Conservation (phyloP, 2,888 invertebrate species). For the Cheilosia vulpina region DNA sequence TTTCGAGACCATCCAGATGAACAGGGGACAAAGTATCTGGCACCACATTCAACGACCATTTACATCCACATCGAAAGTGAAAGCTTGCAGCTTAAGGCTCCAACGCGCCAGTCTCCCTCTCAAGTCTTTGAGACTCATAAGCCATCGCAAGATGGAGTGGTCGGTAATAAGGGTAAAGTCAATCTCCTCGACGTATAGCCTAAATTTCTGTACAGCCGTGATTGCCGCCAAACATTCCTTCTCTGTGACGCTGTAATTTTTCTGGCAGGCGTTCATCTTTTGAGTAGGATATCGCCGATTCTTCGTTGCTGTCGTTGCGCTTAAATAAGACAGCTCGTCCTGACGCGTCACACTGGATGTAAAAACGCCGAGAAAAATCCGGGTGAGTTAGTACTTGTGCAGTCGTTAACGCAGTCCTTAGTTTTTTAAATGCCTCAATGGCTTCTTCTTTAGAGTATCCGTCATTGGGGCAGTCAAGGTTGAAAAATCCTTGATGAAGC, state of each 20-base stretch:
- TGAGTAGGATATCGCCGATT: neutral
- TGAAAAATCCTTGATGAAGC: conserved; percentile 5
- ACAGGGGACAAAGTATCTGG: no score
- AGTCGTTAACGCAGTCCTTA: conserved; percentile 44
- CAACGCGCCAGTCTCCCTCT: no score
- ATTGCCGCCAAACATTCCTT: no score
- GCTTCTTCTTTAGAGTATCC: conserved; percentile 7
- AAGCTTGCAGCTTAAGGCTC: neutral
- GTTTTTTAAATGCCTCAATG: conserved; percentile 35
- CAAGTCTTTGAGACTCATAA: no score
- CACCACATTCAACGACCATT: no score
- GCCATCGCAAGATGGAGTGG: no score
- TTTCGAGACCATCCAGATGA: no score
- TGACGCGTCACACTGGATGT: conserved; percentile 55
- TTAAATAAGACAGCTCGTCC: neutral
- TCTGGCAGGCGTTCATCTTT: neutral
- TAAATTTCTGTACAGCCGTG: no score
- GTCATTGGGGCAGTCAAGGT: neutral
- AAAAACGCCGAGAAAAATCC: conserved; percentile 22
- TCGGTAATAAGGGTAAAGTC: no score
- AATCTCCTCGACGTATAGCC: no score
- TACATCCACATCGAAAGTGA: neutral
- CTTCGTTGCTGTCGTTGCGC: neutral
- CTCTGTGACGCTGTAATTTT: neutral
- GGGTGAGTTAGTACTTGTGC: conserved; percentile 62